Evolutionary conservation across 2,797 vertebrate genomes (phyloP), one percentile per base, ranked within the genome.

Genomic region (Cyclopterus lumpus): DNA sequence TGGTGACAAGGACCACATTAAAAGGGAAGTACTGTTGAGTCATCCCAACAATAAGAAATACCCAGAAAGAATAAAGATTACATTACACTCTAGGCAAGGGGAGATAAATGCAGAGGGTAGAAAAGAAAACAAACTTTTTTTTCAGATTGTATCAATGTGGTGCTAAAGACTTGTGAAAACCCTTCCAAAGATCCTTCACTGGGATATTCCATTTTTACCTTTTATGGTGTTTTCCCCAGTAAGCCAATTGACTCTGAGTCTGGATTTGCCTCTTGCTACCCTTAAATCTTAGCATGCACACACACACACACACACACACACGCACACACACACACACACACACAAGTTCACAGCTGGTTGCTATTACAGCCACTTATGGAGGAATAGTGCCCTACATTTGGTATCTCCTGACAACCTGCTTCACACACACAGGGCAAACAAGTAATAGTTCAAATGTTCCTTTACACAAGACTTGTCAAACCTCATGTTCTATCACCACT

Each of bases 281-380:
- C 79, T 92, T 90, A 88, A 93, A 90, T 89, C 72, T 89, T 69
- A 79, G 70, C 60, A 75, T 80, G 73, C 24, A 26, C 24, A 49
- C 63, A 55, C 63, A 63, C 68, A 28, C 24, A 28, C 60, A 34
- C 59, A 63, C 64, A 62, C 71, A 15, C 59, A 68, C 57, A 61
- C 42, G 42, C 40, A 62, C 66, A 65, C 51, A 78, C 22, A 58
- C 11, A 51, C 38, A 73, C 61, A 67, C 61, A 71, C 38, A 16
- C 55, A 62, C 83, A 80, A 78, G 84, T 82, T 89, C 84, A 88
- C 95, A 95, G 92, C 93, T 95, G 93, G 88, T 91, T 91, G 86
- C 84, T n/a, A 94, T 95, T 96, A 94, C 20, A 63, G 86, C 75
- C 80, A 83, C 90, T 91, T 90, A 90, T 58, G 65, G 82, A 79